Percentiles rank a stretch among this genome's conserved stretches.
Conservation (phyloP, 2,113 vertebrate genomes). For the Myrmecobius fasciatus region DNA sequence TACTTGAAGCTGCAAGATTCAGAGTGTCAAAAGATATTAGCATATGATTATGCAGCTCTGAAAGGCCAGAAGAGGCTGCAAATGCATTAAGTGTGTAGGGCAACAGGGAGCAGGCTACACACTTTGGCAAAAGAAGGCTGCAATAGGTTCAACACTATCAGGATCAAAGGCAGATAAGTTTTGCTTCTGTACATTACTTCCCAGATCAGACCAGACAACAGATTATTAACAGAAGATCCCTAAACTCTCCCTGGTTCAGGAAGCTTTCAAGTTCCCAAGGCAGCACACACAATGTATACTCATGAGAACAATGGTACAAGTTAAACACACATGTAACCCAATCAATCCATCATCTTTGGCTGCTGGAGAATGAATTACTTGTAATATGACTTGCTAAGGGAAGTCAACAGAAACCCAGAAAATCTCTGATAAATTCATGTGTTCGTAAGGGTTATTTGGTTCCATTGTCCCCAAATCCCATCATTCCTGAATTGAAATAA, state of each 20-base stretch:
- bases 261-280: slow-evolving; percentile 39
- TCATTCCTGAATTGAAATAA: slow-evolving; percentile 31
- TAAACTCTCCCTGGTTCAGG: slow-evolving; percentile 39
- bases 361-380: slow-evolving; percentile 51
- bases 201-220: slow-evolving; percentile 35
- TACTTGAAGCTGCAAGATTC: slow-evolving; percentile 83
- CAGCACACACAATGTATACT: slow-evolving; percentile 21
- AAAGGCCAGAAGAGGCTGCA: slow-evolving; percentile 41
- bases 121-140: slow-evolving; percentile 19
- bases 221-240: slow-evolving; percentile 52
- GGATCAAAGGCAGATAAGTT: not conserved
- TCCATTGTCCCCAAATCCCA: slow-evolving; percentile 19
- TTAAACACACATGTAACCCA: slow-evolving; percentile 14
- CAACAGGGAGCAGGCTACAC: slow-evolving; percentile 43
- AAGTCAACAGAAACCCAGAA: slow-evolving; percentile 6
- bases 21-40: slow-evolving; percentile 56
- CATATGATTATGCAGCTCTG: slow-evolving; percentile 23
- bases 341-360: slow-evolving; percentile 15
- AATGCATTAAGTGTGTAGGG: slow-evolving; percentile 40
- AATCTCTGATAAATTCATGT: slow-evolving; percentile 20
- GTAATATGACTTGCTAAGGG: slow-evolving; percentile 15
- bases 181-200: slow-evolving; percentile 13
- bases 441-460: slow-evolving; percentile 25
- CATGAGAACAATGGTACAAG: slow-evolving; percentile 35
- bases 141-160: not conserved